A percentile compares a stretch with the other conserved stretches of the same genome.
Evolutionary conservation across 2,797 vertebrate genomes (phyloP).

Genomic region (Hyperoplus immaculatus): DNA sequence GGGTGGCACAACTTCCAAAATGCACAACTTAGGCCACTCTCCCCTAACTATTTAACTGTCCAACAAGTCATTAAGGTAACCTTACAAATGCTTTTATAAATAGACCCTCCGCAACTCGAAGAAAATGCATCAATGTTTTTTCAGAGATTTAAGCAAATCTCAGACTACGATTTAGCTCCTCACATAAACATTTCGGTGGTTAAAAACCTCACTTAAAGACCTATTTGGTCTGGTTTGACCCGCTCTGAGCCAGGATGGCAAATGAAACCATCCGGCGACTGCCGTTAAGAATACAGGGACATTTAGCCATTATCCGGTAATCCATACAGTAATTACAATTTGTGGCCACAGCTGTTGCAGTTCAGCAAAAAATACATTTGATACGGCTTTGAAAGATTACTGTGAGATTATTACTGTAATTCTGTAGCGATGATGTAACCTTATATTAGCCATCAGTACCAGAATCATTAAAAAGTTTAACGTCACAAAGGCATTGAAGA

Average conservation of each 20-base stretch:
- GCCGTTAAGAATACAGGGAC: constrained; percentile 1
- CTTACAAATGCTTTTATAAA: not conserved
- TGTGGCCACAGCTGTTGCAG: constrained; percentile 46
- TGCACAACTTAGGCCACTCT: too few relatives aligned
- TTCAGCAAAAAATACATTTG: not conserved
- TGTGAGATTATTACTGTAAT: constrained; percentile 11
- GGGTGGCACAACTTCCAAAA: too few relatives aligned
- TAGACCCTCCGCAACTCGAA: not conserved
- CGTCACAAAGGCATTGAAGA: not conserved
- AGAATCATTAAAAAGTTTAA: not conserved
- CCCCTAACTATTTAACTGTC: too few relatives aligned
- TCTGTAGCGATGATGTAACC: not conserved
- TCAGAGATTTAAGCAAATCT: not conserved
- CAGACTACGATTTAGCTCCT: not conserved
- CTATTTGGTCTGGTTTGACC: not conserved
- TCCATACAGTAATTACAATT: constrained; percentile 6
- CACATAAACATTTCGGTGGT: not conserved
- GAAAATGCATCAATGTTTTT: not conserved
- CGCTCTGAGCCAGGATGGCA: not conserved
- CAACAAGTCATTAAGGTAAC: not conserved
- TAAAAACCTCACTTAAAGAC: not conserved
- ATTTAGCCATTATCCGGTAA: constrained; percentile 12
- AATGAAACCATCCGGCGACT: constrained; percentile 9
- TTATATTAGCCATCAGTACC: not conserved
- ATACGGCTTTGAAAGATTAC: constrained; percentile 20